phyloP scores from a whole-genome alignment of 2,797 vertebrate species.

The Micrastur ruficollis region DNA sequence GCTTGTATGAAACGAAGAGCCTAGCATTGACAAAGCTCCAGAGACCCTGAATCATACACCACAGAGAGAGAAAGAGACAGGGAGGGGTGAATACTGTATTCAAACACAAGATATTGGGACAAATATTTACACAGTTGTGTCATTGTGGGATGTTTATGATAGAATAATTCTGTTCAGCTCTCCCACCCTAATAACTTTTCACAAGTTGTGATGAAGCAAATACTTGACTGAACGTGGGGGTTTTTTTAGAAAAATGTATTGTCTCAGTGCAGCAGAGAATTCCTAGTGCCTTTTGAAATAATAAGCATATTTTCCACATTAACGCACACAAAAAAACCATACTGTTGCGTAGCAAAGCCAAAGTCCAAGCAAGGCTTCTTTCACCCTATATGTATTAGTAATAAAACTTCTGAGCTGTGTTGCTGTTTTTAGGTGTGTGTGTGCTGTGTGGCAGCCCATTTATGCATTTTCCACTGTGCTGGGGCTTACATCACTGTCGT shows the following conservation, averaged over 20 bases:
- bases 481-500: constrained; percentile 75
- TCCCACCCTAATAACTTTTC: background rate
- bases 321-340: background rate
- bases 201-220: background rate
- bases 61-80: background rate
- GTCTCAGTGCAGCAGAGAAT: background rate
- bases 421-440: background rate
- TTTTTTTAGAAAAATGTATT: background rate
- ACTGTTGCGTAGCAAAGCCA: background rate
- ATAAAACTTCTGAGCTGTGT: background rate
- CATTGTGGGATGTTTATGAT: background rate
- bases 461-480: background rate
- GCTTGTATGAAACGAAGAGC: background rate
- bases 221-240: background rate
- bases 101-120: background rate
- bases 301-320: background rate
- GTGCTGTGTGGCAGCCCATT: background rate
- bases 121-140: background rate
- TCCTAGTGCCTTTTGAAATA: background rate
- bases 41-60: background rate
- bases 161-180: background rate
- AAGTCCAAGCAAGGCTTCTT: background rate
- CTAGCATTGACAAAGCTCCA: background rate
- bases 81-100: background rate
- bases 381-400: background rate